phyloP scores from a whole-genome alignment of 2,797 vertebrate genomes.

The Cuniculus paca region DNA sequence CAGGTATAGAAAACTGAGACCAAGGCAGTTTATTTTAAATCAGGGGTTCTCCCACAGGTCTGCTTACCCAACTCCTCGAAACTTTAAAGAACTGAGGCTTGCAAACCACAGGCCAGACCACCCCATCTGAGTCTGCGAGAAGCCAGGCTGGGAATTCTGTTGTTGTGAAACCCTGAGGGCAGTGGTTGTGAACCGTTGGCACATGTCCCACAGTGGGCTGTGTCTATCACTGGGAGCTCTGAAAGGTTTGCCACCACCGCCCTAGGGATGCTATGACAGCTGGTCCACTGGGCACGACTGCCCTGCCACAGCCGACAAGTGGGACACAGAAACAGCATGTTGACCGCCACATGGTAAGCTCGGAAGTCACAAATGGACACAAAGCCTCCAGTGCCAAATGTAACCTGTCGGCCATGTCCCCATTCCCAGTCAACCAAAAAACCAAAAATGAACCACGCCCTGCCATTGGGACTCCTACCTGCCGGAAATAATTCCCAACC shows the following conservation, averaged over 20 bases:
- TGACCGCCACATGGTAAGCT: background rate
- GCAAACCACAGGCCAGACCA: background rate
- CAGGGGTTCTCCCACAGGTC: background rate
- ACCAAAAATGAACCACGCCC: background rate
- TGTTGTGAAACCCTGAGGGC: background rate
- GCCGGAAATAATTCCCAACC: background rate
- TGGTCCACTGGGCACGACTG: background rate
- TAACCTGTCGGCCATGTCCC: background rate
- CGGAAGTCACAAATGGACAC: background rate
- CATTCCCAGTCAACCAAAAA: constrained; percentile 28
- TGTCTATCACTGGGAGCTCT: background rate
- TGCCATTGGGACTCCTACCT: background rate
- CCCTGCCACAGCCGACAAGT: background rate
- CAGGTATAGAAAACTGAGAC: background rate
- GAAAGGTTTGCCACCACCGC: background rate
- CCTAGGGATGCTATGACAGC: background rate
- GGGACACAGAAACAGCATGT: background rate
- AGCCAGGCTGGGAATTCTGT: background rate
- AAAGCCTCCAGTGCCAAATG: background rate
- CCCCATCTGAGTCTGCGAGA: background rate
- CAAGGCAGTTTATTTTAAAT: background rate
- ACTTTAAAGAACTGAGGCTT: constrained; percentile 22
- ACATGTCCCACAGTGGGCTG: background rate
- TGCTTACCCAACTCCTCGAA: background rate
- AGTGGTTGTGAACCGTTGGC: background rate